Evolutionary conservation across 2,797 vertebrate species (phyloP).

Genomic region (Premnoplex brunnescens): DNA sequence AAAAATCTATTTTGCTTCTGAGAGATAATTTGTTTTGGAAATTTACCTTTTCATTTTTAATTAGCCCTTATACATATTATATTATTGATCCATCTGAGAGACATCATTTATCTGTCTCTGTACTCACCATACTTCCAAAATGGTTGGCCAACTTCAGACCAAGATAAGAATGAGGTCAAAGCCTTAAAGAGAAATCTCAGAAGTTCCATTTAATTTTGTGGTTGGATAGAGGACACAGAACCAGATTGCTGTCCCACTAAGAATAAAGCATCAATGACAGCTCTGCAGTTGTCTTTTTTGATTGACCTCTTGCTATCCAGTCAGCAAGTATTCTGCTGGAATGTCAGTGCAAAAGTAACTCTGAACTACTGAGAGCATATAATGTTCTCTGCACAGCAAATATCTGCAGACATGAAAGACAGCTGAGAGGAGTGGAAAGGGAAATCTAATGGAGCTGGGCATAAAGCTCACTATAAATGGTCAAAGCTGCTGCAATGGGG

Average conservation of each 20-base stretch:
- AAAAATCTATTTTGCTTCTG: background rate
- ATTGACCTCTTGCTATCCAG: background rate
- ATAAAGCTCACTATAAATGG: background rate
- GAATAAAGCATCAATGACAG: background rate
- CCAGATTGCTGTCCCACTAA: background rate
- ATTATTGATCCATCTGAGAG: background rate
- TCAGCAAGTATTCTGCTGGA: background rate
- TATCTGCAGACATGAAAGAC: background rate
- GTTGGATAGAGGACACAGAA: background rate
- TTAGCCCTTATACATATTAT: background rate
- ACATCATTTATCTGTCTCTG: accelerated
- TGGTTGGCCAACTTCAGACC: background rate
- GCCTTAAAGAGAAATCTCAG: background rate
- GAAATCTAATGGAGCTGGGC: background rate
- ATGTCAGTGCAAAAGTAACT: background rate
- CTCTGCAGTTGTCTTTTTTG: background rate
- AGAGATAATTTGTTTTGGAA: background rate
- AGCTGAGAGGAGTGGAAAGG: background rate
- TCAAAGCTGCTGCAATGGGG: background rate
- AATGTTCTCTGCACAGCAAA: background rate
- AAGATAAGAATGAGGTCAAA: background rate
- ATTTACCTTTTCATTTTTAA: background rate
- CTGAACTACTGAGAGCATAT: background rate
- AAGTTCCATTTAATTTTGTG: background rate
- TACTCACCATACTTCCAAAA: background rate